Evolutionary conservation across 2,888 invertebrate genomes (phyloP), one percentile per base, ranked within the genome.

Genomic region (Ophion obscuratus): DNA sequence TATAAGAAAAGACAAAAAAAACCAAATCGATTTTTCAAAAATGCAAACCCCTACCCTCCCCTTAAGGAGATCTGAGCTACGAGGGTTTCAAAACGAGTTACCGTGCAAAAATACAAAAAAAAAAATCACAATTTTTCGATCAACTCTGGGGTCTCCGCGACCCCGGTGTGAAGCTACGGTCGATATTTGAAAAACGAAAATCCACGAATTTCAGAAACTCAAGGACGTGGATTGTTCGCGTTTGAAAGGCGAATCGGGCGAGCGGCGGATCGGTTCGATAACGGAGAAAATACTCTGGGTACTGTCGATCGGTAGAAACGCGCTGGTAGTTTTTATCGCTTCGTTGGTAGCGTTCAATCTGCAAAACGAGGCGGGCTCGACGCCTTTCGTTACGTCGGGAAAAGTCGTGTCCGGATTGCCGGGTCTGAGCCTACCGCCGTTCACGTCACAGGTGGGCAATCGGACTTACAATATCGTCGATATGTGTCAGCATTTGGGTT

Each of bases 281-380:
- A 77, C 96, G 10, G 95, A 95, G 90, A 96, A 96, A 92, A 87
- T 94, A 4, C 93, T 97, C 17, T 97, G 97, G 97, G 95, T 97
- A 87, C 89, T 97, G 31, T 97, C 97, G 14, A 97, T 97, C 88
- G 96, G 97, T 2, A 95, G 97, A 87, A 98, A 98, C 94, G 97
- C 97, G 20, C 92, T 98, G 20, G 95, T 97, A 53, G 97, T 98
- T 44, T 92, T 97, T 62, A 93, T 95, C 17, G 95, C 97, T 11
- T 95, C 97, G 0, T 87, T 95, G 2, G 92, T 96, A 87, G 96
- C 97, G 0, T 97, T 93, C 10, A 90, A 92, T 62, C 76, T 91
- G 64, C 88, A 91, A 64, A 78, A 83, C 4, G 75, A 81, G 53
- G 61, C 53, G 17, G 95, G 95, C 86, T 94, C 95, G 0, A 95